These are phyloP conservation scores for Lepidochrysops patricia DNA, from an alignment of 2,888 invertebrate species.

Conservation along the genomic window DNA sequence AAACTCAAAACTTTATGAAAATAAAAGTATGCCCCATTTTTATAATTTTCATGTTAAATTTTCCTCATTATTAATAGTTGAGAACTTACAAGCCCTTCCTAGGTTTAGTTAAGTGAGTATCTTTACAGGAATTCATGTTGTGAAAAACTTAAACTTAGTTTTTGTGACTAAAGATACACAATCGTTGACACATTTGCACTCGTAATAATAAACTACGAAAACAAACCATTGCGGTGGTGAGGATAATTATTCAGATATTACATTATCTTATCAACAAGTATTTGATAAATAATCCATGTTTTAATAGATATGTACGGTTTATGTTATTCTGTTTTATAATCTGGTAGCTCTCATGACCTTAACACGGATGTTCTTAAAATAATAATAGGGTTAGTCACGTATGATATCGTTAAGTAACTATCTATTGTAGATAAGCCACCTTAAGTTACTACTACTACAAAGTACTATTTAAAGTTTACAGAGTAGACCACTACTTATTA, in stretches of 20 bases:
- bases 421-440: background rate
- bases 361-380: background rate
- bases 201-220: background rate
- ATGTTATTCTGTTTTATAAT: background rate
- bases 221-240: background rate
- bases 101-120: background rate
- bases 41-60: too few species aligned
- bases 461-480: too few species aligned
- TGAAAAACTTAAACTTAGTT: background rate
- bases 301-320: background rate
- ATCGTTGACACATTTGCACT: background rate
- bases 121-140: background rate
- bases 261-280: background rate
- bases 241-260: background rate
- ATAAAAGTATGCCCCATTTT: background rate
- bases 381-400: too few species aligned
- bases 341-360: too few species aligned
- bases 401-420: too few species aligned
- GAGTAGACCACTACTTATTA: too few species aligned
- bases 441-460: too few species aligned
- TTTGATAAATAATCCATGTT: conserved; percentile 4
- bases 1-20: background rate
- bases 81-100: background rate
- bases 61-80: background rate
- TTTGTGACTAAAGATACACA: background rate